Percentiles rank a stretch among this genome's conserved stretches.
Conservation (phyloP, 2,113 vertebrate species). For the Hemiprocne comata region DNA sequence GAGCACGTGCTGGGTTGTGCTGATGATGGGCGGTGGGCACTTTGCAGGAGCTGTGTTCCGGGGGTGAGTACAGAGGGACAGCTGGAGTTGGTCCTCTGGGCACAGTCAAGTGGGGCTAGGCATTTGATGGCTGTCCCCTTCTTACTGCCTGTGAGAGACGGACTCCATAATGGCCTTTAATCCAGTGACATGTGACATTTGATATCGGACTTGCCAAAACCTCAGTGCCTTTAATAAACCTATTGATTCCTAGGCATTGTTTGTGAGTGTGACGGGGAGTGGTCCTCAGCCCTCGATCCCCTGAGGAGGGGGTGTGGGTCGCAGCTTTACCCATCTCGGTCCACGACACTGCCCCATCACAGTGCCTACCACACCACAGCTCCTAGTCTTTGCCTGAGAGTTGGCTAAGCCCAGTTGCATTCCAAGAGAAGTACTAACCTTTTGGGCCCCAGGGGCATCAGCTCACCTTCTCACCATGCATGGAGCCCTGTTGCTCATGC, state of each 20-base stretch:
- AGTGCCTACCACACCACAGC: background rate
- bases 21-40: constrained; percentile 95
- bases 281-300: too few relatives aligned
- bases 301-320: too few relatives aligned
- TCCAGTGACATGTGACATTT: too few relatives aligned
- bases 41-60: constrained; percentile 93
- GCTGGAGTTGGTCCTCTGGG: background rate
- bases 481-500: background rate
- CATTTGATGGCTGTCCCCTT: background rate
- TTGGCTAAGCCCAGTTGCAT: fast-evolving
- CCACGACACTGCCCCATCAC: fast-evolving
- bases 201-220: too few relatives aligned
- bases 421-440: background rate
- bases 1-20: constrained; percentile 79
- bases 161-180: too few relatives aligned
- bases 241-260: too few relatives aligned
- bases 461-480: background rate
- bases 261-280: too few relatives aligned
- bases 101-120: background rate
- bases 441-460: background rate
- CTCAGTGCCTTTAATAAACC: too few relatives aligned
- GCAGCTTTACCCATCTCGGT: too few relatives aligned
- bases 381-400: background rate
- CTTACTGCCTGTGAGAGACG: too few relatives aligned
- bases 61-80: constrained; percentile 80